phyloP scores from a whole-genome alignment of 1,140 invertebrate genomes.

The Sinonovacula constricta region DNA sequence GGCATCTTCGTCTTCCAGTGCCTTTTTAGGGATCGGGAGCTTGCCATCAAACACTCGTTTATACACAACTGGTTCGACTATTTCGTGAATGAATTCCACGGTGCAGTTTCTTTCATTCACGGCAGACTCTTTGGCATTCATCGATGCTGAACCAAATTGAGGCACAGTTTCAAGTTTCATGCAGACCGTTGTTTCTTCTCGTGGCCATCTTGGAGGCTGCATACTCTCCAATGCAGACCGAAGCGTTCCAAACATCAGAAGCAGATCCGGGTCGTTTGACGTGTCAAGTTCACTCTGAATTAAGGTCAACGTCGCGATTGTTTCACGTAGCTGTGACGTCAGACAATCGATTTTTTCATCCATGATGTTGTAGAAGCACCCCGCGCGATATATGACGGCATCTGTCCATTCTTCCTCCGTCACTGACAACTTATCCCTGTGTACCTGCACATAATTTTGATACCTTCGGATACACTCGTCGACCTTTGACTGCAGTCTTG shows the following conservation, averaged over 20 bases:
- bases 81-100: conserved; percentile 18
- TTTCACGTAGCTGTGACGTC: conserved; percentile 16
- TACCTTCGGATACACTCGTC: conserved; percentile 9
- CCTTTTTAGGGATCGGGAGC: conserved; percentile 25
- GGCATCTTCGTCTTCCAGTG: conserved; percentile 29
- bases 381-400: background rate
- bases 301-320: background rate
- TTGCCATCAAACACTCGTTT: conserved; percentile 18
- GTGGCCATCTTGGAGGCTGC: conserved; percentile 33
- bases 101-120: too few species aligned
- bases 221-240: conserved; percentile 19
- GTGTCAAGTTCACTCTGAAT: conserved; percentile 15
- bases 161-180: conserved; percentile 20
- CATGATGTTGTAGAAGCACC: conserved; percentile 10
- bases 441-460: conserved; percentile 6
- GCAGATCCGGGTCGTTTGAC: conserved; percentile 22
- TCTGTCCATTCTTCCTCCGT: conserved; percentile 19
- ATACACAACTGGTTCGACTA: conserved; percentile 29
- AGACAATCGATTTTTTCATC: conserved; percentile 36
- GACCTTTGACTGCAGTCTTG: conserved; percentile 19
- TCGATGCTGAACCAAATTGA: conserved; percentile 12
- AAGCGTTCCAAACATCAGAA: conserved; percentile 9
- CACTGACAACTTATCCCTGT: conserved; percentile 26
- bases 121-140: background rate
- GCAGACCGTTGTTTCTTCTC: conserved; percentile 11